Conservation (phyloP, 2,113 vertebrate species). For the Aleadryas rufinucha region DNA sequence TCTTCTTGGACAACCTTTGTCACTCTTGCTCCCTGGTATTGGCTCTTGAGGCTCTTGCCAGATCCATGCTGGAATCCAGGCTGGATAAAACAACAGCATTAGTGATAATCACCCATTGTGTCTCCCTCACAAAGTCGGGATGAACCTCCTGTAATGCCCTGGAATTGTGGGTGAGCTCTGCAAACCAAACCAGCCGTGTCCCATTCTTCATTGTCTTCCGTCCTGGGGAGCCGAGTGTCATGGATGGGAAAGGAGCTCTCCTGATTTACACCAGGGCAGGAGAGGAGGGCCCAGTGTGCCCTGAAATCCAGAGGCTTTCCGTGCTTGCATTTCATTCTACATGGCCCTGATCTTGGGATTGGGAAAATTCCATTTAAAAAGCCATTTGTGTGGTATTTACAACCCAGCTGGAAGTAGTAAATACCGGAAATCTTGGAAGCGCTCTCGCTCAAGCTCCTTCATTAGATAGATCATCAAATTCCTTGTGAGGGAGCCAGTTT, state of each 20-base stretch:
- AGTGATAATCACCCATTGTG: slow-evolving; percentile 26
- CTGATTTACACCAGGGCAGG: not conserved
- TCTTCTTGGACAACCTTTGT: not conserved
- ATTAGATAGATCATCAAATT: slow-evolving; percentile 52
- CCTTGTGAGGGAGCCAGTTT: slow-evolving; percentile 55
- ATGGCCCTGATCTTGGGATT: not conserved
- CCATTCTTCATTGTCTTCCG: not conserved
- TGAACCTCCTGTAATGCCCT: not conserved
- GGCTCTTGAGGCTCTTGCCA: not conserved
- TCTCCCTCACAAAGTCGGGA: not conserved
- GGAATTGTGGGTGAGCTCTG: not conserved
- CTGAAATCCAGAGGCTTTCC: not conserved
- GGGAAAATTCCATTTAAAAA: slow-evolving; percentile 52
- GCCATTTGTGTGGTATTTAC: slow-evolving; percentile 52
- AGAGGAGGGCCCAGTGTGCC: not conserved
- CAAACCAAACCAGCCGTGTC: not conserved
- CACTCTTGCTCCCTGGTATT: not conserved
- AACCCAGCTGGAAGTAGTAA: slow-evolving; percentile 61
- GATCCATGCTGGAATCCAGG: not conserved
- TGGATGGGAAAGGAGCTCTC: not conserved
- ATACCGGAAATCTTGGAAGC: slow-evolving; percentile 57
- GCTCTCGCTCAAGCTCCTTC: slow-evolving; percentile 17
- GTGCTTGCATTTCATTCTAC: not conserved
- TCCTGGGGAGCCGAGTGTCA: not conserved
- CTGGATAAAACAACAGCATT: not conserved